Conservation (phyloP, 1,140 invertebrate genomes). For the Heliothis virescens region DNA sequence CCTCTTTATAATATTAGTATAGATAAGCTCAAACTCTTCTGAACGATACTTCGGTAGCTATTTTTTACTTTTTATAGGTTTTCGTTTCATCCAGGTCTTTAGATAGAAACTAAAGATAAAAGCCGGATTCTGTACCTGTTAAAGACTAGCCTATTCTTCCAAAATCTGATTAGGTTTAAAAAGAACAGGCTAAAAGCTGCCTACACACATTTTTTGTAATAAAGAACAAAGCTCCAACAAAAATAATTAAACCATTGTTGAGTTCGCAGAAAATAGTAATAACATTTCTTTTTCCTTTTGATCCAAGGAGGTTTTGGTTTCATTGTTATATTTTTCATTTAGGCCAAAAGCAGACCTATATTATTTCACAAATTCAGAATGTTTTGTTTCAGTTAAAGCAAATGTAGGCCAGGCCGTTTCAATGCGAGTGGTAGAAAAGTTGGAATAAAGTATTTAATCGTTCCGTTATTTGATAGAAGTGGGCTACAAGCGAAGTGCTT, state of each 20-base stretch:
- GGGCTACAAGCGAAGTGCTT: conserved; percentile 10
- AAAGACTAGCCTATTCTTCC: too few species aligned
- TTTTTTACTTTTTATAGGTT: too few species aligned
- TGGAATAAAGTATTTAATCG: conserved; percentile 40
- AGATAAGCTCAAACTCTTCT: too few species aligned
- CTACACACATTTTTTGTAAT: conserved; percentile 8
- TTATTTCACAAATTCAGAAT: conserved; percentile 4
- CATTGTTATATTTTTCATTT: conserved; percentile 13
- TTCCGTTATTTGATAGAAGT: conserved; percentile 10
- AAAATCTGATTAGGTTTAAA: too few species aligned
- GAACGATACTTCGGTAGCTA: too few species aligned
- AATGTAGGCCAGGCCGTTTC: conserved; percentile 1
- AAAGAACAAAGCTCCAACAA: conserved; percentile 37
- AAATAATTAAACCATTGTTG: conserved; percentile 50
- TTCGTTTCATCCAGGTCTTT: too few species aligned
- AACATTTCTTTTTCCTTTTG: conserved; percentile 14
- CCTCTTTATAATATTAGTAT: too few species aligned
- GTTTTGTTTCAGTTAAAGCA: conserved; percentile 17
- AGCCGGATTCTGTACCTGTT: too few species aligned
- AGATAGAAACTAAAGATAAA: too few species aligned
- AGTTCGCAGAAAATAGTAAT: conserved; percentile 8
- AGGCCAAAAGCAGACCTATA: conserved; percentile 12
- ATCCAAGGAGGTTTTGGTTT: not conserved
- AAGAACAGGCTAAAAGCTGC: not conserved
- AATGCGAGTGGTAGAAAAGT: not conserved